Evolutionary conservation across 1,140 invertebrate genomes (phyloP).

Genomic region (Mylabris phalerata): DNA sequence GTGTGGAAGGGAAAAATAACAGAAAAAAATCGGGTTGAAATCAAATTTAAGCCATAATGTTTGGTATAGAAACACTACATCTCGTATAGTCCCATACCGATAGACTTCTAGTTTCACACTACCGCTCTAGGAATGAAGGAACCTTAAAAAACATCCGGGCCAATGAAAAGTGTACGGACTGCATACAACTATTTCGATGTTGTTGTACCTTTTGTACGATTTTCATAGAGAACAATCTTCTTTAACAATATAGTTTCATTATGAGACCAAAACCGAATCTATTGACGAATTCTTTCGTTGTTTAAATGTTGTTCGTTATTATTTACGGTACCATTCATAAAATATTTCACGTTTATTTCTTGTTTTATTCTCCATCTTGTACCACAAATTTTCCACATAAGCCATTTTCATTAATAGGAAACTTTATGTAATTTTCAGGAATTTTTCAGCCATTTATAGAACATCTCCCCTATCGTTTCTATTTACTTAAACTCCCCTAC

Average conservation of each 20-base stretch:
- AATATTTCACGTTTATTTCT: constrained; percentile 19
- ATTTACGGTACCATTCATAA: constrained; percentile 35
- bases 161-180: constrained; percentile 27
- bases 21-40: constrained; percentile 18
- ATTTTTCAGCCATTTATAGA: too few relatives aligned
- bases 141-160: constrained; percentile 34
- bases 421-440: too few relatives aligned
- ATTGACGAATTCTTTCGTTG: too few relatives aligned
- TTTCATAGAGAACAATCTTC: constrained; percentile 19
- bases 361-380: too few relatives aligned
- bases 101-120: constrained; percentile 29
- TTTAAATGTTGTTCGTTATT: constrained; percentile 9
- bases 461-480: too few relatives aligned
- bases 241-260: not conserved
- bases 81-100: constrained; percentile 24
- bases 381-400: too few relatives aligned
- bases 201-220: constrained; percentile 11
- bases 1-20: constrained; percentile 4
- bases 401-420: too few relatives aligned
- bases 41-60: constrained; percentile 13
- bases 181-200: constrained; percentile 8
- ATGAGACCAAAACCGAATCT: not conserved
- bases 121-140: constrained; percentile 23
- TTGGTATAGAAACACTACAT: constrained; percentile 14
- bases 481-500: too few relatives aligned